Conservation (phyloP, 2,888 invertebrate genomes). For the Brenthis ino region DNA sequence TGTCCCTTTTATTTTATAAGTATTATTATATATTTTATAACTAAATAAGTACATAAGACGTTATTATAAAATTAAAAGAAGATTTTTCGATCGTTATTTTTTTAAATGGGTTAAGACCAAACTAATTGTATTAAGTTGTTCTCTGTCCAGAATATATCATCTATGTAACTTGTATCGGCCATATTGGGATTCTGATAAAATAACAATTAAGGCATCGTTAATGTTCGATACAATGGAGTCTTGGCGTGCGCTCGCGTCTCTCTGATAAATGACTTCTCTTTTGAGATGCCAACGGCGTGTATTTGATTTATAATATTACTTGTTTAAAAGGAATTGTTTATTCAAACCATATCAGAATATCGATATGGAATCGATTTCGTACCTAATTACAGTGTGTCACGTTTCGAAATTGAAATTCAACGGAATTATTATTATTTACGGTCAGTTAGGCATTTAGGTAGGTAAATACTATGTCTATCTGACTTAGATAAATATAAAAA, state of each 20-base stretch:
- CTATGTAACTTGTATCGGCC: slow-evolving; percentile 59
- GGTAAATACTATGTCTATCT: no score
- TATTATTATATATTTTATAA: no score
- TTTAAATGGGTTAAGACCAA: not conserved
- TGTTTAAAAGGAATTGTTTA: slow-evolving; percentile 73
- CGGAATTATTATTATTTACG: not conserved
- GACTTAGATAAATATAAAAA: not conserved
- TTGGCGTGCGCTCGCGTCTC: slow-evolving; percentile 61
- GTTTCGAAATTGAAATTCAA: slow-evolving; percentile 18
- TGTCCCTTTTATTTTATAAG: no score
- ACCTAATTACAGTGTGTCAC: slow-evolving; percentile 17
- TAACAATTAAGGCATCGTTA: slow-evolving; percentile 78
- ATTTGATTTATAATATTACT: slow-evolving; percentile 80
- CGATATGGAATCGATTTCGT: slow-evolving; percentile 70
- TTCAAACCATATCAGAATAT: slow-evolving; percentile 64
- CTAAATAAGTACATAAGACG: no score
- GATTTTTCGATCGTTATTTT: not conserved
- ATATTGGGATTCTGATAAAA: slow-evolving; percentile 76
- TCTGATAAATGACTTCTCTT: slow-evolving; percentile 74
- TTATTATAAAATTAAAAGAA: not conserved
- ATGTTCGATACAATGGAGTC: slow-evolving; percentile 68
- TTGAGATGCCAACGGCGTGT: slow-evolving; percentile 69
- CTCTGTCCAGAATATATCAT: slow-evolving; percentile 1
- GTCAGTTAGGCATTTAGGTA: no score
- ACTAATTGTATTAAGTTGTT: slow-evolving; percentile 9